Evolutionary conservation across 2,113 vertebrate species (phyloP).

Genomic region (Tetraodon nigroviridis): DNA sequence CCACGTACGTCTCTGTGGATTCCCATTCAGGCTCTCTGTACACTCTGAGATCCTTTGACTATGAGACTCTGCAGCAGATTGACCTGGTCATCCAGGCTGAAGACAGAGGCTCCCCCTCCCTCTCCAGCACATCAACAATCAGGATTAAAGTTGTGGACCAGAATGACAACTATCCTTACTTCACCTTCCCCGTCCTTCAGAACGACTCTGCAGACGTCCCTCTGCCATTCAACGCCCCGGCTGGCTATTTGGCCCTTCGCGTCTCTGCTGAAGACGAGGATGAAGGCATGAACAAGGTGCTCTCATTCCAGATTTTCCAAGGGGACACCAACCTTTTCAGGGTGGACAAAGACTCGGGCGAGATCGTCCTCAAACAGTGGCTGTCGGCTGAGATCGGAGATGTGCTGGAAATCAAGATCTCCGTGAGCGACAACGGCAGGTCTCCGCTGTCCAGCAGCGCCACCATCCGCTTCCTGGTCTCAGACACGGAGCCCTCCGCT

Average conservation of each 20-base stretch:
- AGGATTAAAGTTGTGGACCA: constrained; percentile 67
- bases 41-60: constrained; percentile 63
- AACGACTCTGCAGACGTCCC: constrained; percentile 62
- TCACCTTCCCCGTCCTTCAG: constrained; percentile 56
- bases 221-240: constrained; percentile 51
- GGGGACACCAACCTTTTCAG: constrained; percentile 57
- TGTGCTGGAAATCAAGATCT: constrained; percentile 49
- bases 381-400: constrained; percentile 47
- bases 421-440: constrained; percentile 62
- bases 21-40: constrained; percentile 60
- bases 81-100: constrained; percentile 63
- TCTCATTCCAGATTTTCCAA: constrained; percentile 61
- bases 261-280: constrained; percentile 63
- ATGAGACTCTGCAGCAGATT: constrained; percentile 56
- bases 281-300: constrained; percentile 51
- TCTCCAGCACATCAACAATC: constrained; percentile 51
- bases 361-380: constrained; percentile 62
- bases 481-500: constrained; percentile 60
- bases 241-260: constrained; percentile 60
- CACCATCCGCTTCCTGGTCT: constrained; percentile 55
- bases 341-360: constrained; percentile 54
- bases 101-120: constrained; percentile 57
- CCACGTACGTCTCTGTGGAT: constrained; percentile 65
- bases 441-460: constrained; percentile 46
- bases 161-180: constrained; percentile 68